phyloP scores from a whole-genome alignment of 2,113 vertebrate species.

The Eolophus roseicapilla region DNA sequence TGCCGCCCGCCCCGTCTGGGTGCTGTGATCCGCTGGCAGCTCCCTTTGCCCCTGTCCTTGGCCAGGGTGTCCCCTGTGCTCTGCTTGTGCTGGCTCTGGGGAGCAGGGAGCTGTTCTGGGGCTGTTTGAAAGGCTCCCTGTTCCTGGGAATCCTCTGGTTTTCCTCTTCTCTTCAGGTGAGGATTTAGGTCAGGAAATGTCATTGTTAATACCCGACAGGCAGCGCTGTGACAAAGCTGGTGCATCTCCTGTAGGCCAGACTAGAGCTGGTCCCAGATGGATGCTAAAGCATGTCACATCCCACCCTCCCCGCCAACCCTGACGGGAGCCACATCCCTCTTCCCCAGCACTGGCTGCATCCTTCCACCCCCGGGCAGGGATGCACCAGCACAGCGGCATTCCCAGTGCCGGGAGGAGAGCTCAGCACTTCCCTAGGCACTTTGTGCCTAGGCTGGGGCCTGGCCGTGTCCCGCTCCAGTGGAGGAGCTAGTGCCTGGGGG shows the following conservation, averaged over 20 bases:
- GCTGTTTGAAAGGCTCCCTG: background rate
- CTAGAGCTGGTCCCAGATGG: background rate
- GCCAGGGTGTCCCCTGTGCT: background rate
- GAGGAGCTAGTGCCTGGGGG: rapidly evolving
- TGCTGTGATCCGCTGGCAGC: background rate
- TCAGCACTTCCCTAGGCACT: too few species aligned
- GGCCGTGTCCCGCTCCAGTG: rapidly evolving
- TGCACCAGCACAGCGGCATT: background rate
- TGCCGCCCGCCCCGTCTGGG: background rate
- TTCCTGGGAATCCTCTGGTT: background rate
- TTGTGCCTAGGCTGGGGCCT: background rate
- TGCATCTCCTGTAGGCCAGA: background rate
- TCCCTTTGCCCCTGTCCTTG: background rate
- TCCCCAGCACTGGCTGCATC: background rate
- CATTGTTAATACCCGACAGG: background rate
- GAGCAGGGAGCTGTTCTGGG: background rate
- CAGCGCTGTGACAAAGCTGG: background rate
- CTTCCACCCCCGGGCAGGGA: background rate
- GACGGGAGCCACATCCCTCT: background rate
- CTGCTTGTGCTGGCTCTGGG: background rate
- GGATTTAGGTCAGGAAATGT: background rate
- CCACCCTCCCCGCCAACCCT: background rate
- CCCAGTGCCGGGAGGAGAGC: background rate
- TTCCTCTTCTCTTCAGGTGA: background rate
- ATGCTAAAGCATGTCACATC: background rate